Evolutionary conservation across 2,113 vertebrate genomes (phyloP), one percentile per base, ranked within the genome.

Genomic region (Strix aluco): DNA sequence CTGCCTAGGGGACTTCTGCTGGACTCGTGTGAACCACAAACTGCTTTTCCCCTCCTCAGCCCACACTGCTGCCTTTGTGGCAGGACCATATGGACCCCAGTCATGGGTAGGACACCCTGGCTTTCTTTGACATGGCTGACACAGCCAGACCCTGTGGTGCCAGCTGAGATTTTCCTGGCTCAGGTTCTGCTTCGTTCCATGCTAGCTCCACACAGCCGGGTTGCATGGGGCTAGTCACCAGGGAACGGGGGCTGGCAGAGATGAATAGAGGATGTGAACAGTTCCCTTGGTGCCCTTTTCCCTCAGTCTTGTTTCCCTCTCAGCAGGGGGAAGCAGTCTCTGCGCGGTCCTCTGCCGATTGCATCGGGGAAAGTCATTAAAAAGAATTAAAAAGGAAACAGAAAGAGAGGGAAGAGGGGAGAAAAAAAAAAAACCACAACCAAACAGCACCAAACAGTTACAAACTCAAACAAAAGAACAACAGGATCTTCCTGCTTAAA

Each of bases 221-320:
- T 61, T 91, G 92, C 6, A 5, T 75, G 49, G 77, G 92, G 72
- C 72, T 96, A 91, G 90, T 95, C 97, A 91, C 72, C 44, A 90
- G 96, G 92, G 92, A 85, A 77, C 69, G 40, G 54, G 58, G 82
- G 21, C 83, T 94, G 96, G 89, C 95, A 95, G 94, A 96, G 96
- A 97, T 96, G 78, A 95, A 95, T 92, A 77, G 92, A 95, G 62
- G 74, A 95, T 92, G 70, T 80, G 91, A 97, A 97, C 66, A 75
- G 97, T 96, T 97, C 97, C 96, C 97, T 94, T 94, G 97, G 92
- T 92, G 81, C 96, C 97, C 95, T 97, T 97, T 97, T 97, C 87
- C 97, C 79, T 95, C 59, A 93, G 95, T 96, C 97, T 97, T 97
- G 94, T 97, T 97, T 97, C 96, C 95, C 63, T 97, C 97, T 96